Evolutionary conservation across 1,140 invertebrate genomes (phyloP), one percentile per base, ranked within the genome.

Genomic region (Streblospio benedicti): DNA sequence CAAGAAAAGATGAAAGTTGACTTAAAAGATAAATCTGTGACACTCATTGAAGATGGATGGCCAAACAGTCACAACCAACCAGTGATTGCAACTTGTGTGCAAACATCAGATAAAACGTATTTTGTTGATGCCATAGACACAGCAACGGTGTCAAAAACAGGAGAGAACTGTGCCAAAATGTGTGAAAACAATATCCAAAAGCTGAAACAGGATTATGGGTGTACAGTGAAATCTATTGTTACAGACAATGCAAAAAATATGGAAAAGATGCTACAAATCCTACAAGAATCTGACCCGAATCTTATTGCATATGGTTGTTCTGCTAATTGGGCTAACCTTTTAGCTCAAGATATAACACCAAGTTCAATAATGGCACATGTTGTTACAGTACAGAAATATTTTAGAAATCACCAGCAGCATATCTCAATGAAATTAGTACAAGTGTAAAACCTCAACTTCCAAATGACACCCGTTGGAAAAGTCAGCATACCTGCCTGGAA

Each of bases 241-340:
- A 51, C 49, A 0, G 49, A 51, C 49, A 51, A 51, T 27, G 25
- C n/a, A n/a, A n/a, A 51, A 27, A 51, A 51, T 6, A 51, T 51
- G 49, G 6, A 51, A 28, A 28, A 27, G 49, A 51, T 51, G 49
- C 1, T 23, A 6, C 49, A n/a, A 27, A 28, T 27, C 25, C 25
- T 51, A 28, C 25, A 14, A 6, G 20, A 51, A n/a, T n/a, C n/a
- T 6, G 51, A 5, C 20, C 6, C 23, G 25, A 16, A 51, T 14
- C 49, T 51, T 20, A 28, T 51, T 51, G 49, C 31, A 4, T 51
- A 51, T 16, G 27, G 49, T 27, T 51, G 49, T 51, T 51, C 49
- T n/a, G n/a, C 49, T 25, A 23, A 51, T 28, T 28, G 25, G 16
- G 6, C 31, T 23, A 51, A 51, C n/a, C 49, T 23, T 9, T 28